Percentiles rank a stretch among this genome's conserved stretches.
Conservation (phyloP, 2,113 vertebrate genomes). For the Nothoprocta pentlandii region DNA sequence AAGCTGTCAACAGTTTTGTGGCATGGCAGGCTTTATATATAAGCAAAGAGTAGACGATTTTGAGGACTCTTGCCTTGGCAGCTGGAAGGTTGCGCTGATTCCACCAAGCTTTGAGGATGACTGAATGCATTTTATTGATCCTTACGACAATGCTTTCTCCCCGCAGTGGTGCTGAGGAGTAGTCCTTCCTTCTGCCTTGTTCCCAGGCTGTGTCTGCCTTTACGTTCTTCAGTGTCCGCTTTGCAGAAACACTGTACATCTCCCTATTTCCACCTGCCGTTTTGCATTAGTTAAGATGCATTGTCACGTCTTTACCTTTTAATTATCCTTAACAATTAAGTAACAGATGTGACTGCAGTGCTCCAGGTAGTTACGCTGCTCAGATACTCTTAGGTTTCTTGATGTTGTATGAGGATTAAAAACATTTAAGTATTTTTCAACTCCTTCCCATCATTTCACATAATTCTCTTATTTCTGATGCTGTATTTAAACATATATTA, state of each 20-base stretch:
- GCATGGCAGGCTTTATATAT: not conserved
- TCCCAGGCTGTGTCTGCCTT: not conserved
- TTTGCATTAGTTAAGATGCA: not conserved
- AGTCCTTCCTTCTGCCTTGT: not conserved
- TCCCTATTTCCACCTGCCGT: not conserved
- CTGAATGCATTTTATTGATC: not conserved
- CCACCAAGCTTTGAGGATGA: not conserved
- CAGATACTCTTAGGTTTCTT: not conserved
- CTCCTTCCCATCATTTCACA: not conserved
- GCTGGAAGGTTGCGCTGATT: not conserved
- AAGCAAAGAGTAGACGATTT: not conserved
- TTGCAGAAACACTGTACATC: fast-evolving
- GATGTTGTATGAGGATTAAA: not conserved
- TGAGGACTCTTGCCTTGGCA: not conserved
- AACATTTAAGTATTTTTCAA: not conserved
- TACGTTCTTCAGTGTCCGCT: not conserved
- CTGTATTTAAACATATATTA: not conserved
- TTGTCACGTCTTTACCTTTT: not conserved
- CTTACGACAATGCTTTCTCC: not conserved
- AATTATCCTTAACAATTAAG: not conserved
- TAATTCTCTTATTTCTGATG: not conserved
- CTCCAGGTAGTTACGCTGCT: not conserved
- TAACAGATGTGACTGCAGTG: not conserved
- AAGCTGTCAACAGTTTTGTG: not conserved
- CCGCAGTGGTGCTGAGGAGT: not conserved